Evolutionary conservation across 1,140 invertebrate species (phyloP), one percentile per base, ranked within the genome.

Genomic region (Helicoverpa zea): DNA sequence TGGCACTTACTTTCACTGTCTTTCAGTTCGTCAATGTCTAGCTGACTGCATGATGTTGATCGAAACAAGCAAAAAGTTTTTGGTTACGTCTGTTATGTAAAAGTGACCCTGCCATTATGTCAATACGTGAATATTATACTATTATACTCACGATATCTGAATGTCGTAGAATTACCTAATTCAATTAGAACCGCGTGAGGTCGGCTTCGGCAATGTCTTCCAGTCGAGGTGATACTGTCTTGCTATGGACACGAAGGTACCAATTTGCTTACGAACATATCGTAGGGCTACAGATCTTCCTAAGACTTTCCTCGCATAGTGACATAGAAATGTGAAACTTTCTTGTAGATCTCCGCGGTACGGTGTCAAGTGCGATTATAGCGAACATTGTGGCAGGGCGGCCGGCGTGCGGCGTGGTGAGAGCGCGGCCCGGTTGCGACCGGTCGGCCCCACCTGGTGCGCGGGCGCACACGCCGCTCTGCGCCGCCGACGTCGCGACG

Each of bases 311-410:
- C 61, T 84, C 70, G 61, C 54, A 81, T 73, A 61, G 81, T 86
- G 87, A 89, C 87, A 93, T 89, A 92, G 90, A 93, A 91, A 92
- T 89, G 90, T 89, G 91, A 88, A 92, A 94, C 92, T 94, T 93
- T 94, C 92, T 93, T 94, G 84, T 86, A 87, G 85, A 90, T 91
- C 86, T 89, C 90, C 83, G 85, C 86, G 86, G 89, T 77, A 89
- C 91, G 90, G 92, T 94, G 92, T 94, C 93, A 94, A 94, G 91
- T 93, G 91, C 88, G 91, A 91, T 91, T 93, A 90, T 90, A 89
- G 89, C 81, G 80, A 89, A 86, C 86, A 77, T 82, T 82, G 91
- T 88, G 87, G 90, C 89, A 90, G 88, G 88, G 90, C 88, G 85
- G 86, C 82, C 49, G 74, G 58, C 35, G 52, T 59, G 84, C 82